Evolutionary conservation across 2,113 vertebrate genomes (phyloP).

Genomic region (Hemichromis elongatus): DNA sequence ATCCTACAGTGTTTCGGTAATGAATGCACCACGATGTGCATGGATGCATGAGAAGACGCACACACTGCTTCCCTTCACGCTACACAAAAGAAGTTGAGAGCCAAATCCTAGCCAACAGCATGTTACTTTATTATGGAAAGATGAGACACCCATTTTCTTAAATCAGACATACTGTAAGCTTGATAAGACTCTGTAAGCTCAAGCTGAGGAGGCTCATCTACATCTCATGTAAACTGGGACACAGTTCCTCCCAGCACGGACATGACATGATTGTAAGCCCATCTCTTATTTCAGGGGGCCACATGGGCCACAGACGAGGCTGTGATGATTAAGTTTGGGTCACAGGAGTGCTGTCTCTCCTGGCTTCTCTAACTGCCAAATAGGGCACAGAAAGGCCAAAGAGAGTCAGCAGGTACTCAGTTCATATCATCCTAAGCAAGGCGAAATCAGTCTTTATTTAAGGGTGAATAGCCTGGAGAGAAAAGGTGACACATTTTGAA

Average conservation of each 20-base stretch:
- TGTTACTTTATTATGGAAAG: conserved; percentile 29
- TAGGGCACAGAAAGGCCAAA: conserved; percentile 7
- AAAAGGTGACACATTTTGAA: not conserved
- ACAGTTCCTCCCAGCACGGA: not conserved
- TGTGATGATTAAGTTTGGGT: conserved; percentile 25
- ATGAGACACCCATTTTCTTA: conserved; percentile 37
- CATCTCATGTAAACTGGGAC: conserved; percentile 4
- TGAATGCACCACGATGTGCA: conserved; percentile 48
- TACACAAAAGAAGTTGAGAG: conserved; percentile 48
- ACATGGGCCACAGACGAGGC: not conserved
- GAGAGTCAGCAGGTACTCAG: not conserved
- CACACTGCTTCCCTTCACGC: conserved; percentile 29
- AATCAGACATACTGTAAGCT: conserved; percentile 33
- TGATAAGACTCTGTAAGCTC: not conserved
- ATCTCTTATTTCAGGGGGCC: not conserved
- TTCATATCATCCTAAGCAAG: not conserved
- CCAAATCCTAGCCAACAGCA: conserved; percentile 47
- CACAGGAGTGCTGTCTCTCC: not conserved
- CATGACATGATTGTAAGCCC: conserved; percentile 1
- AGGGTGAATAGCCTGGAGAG: not conserved
- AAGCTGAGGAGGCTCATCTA: not conserved
- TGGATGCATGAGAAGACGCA: conserved; percentile 44
- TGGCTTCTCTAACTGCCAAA: not conserved
- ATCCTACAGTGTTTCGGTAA: conserved; percentile 59
- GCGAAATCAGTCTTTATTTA: conserved; percentile 30